phyloP scores from a whole-genome alignment of 37 sponge, comb jelly and placozoan species.

The Halichondria panicea region DNA sequence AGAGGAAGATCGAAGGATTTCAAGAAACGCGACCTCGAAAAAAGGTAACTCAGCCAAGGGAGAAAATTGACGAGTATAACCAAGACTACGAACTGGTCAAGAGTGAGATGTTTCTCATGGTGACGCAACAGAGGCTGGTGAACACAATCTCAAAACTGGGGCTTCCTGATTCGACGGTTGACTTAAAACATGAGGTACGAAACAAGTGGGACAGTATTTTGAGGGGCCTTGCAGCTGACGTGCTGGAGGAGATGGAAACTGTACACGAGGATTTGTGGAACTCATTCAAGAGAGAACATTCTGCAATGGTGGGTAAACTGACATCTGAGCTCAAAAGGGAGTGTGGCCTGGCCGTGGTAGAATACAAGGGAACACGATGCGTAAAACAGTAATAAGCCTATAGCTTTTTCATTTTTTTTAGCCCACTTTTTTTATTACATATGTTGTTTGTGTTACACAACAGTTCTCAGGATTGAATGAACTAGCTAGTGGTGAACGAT shows the following conservation, averaged over 20 bases:
- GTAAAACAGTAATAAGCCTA: no score
- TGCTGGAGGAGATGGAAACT: constrained; percentile 10
- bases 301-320: not conserved
- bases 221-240: constrained; percentile 21
- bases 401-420: no score
- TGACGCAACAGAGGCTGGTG: constrained; percentile 35
- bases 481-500: no score
- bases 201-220: constrained; percentile 30
- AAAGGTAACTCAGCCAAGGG: not conserved
- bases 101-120: constrained; percentile 28
- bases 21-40: constrained; percentile 14
- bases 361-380: not conserved
- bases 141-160: constrained; percentile 48
- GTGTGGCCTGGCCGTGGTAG: not conserved
- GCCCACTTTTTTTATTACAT: no score
- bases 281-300: no score
- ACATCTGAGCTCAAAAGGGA: not conserved
- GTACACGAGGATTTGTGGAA: constrained; percentile 20
- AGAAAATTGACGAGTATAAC: not conserved
- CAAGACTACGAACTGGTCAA: constrained; percentile 2
- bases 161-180: no score
- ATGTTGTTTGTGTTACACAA: no score
- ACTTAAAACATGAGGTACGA: no score
- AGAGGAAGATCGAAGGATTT: constrained; percentile 43
- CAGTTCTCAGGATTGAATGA: no score